Percentiles rank a stretch among this genome's conserved stretches.
phyloP scores from a whole-genome alignment of 2,888 invertebrate genomes.

The Rhodophaea formosa region DNA sequence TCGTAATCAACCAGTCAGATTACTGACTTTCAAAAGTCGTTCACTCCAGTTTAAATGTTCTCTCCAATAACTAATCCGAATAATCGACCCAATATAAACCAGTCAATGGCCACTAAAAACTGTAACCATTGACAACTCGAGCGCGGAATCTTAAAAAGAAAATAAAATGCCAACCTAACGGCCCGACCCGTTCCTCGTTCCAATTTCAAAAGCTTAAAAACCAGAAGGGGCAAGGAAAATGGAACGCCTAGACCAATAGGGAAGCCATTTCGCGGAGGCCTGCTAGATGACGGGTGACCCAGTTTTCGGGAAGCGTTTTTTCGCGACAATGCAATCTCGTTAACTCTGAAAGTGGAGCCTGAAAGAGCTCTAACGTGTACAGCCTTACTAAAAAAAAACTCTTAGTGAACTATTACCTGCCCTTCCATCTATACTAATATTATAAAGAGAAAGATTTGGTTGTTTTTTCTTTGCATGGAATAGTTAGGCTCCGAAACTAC shows the following conservation, averaged over 20 bases:
- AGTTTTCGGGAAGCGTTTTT: constrained; percentile 44
- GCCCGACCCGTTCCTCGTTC: constrained; percentile 19
- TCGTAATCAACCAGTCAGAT: not conserved
- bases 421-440: too few relatives aligned
- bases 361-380: constrained; percentile 8
- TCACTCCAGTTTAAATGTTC: not conserved
- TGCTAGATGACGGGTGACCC: constrained; percentile 51
- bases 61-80: not conserved
- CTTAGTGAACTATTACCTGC: too few relatives aligned
- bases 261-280: constrained; percentile 51
- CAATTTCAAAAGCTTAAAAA: constrained; percentile 28
- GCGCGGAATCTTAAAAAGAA: constrained; percentile 36
- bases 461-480: too few relatives aligned
- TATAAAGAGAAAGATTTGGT: too few relatives aligned
- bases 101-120: constrained; percentile 24
- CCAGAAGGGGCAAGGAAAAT: constrained; percentile 32
- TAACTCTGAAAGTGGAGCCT: constrained; percentile 35
- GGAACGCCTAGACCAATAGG: constrained; percentile 42
- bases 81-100: constrained; percentile 8
- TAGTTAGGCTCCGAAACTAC: too few relatives aligned
- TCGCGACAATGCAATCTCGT: constrained; percentile 56
- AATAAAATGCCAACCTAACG: constrained; percentile 24
- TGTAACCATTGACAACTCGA: constrained; percentile 30
- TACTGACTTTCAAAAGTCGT: not conserved
- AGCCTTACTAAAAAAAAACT: not conserved